Base-by-base conservation (phyloP, 2,797 vertebrate genomes). In the Enteromius argenteus region DNA sequence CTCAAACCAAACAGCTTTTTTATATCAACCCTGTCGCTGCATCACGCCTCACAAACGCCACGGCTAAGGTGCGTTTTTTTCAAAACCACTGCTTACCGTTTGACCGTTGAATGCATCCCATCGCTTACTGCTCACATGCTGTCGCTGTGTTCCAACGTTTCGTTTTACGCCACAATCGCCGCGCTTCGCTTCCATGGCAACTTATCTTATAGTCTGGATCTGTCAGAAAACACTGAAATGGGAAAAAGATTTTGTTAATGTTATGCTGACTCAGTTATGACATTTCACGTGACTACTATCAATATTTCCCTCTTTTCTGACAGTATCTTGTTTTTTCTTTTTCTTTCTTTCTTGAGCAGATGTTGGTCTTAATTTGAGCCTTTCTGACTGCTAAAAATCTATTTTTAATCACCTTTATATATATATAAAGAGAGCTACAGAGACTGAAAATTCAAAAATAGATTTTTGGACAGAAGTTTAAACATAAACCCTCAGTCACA, bases 1-100 rank as follows among this genome's bases (percentile, higher is more conserved):
- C 95, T 93, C 95, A 95, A 93, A 94, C 95, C 95, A 96, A 96
- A 95, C 95, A 95, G 93, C 94, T 95, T 95, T 96, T 96, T 94
- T 96, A 96, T 95, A 95, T 96, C 95, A 96, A 95, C 94, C 95
- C 95, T 89, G 95, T 95, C 94, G 95, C 95, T 94, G 95, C 95
- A 94, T 94, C 95, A 94, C 92, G 95, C 93, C 95, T 95, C 94
- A 93, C 95, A 95, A 95, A 95, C 93, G 94, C 94, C 90, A 93
- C 94, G 90, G 93, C 94, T 92, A 96, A 96, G 95, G 95, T 96
- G 95, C 95, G 95, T 96, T 93, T 60, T 27, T 37, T 51, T 76
- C 84, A 53, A 64, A 74, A 69, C 71, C 51, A 81, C 84, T 82
- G 62, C 80, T 62, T 69, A 86, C 79, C 56, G 77, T 79, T 62